phyloP scores from a whole-genome alignment of 2,797 vertebrate species.

The Hozukius guyotensis region DNA sequence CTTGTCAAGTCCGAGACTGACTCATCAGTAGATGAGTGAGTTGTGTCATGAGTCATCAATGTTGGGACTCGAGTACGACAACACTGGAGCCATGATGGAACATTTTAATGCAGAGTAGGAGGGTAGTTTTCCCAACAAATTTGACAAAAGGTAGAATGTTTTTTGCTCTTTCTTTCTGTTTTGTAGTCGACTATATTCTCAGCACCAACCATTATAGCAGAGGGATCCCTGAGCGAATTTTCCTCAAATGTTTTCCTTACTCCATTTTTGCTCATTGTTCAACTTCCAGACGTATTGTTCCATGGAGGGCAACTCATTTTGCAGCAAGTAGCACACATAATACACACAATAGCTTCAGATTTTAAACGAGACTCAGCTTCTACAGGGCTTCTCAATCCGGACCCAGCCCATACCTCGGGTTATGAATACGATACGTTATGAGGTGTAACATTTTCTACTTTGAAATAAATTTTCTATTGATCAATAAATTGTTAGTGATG shows the following conservation, averaged over 20 bases:
- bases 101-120: slow-evolving; percentile 40
- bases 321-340: background rate
- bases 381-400: no score
- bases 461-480: no score
- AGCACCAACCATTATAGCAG: background rate
- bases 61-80: slow-evolving; percentile 55
- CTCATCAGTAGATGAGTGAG: slow-evolving; percentile 65
- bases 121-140: slow-evolving; percentile 50
- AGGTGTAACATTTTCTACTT: no score
- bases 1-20: slow-evolving; percentile 60
- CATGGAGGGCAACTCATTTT: background rate
- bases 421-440: no score
- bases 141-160: slow-evolving; percentile 28
- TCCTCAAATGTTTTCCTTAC: background rate
- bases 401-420: no score
- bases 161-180: background rate
- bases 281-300: background rate
- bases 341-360: background rate
- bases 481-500: no score
- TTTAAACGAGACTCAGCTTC: background rate
- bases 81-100: slow-evolving; percentile 39
- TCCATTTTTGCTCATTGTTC: background rate
- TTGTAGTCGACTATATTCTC: background rate
- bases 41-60: slow-evolving; percentile 70
- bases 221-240: background rate